A percentile compares a stretch with the other conserved stretches of the same genome.
These are phyloP conservation scores for Euphydryas editha DNA, from an alignment of 2,888 invertebrate species.

Conservation along the genomic window DNA sequence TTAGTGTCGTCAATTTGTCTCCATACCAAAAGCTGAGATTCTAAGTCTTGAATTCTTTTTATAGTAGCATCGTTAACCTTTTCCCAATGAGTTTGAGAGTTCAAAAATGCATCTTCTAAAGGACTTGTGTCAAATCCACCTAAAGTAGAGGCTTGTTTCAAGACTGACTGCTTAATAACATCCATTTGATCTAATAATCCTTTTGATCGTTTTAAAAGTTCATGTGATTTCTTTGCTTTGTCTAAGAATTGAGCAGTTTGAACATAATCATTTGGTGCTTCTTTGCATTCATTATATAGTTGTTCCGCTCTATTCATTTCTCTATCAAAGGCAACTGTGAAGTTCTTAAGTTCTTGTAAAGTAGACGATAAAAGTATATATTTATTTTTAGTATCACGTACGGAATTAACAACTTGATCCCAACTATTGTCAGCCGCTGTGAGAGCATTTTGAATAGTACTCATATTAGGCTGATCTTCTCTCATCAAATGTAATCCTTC, in stretches of 20 bases:
- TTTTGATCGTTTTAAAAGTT: conserved; percentile 89
- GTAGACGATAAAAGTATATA: conserved; percentile 88
- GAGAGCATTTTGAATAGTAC: conserved; percentile 90
- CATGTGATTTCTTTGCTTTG: conserved; percentile 89
- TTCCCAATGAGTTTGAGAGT: conserved; percentile 87
- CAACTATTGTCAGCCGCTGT: conserved; percentile 91
- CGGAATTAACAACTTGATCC: conserved; percentile 90
- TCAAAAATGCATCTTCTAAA: conserved; percentile 84
- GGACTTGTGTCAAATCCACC: conserved; percentile 86
- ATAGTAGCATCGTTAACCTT: conserved; percentile 88
- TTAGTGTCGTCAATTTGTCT: conserved; percentile 95
- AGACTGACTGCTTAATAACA: conserved; percentile 87
- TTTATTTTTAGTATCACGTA: conserved; percentile 89
- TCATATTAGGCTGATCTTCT: conserved; percentile 91
- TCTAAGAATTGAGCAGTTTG: conserved; percentile 89
- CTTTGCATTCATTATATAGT: conserved; percentile 85
- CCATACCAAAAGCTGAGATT: conserved; percentile 96
- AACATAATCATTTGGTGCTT: conserved; percentile 88
- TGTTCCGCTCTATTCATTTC: conserved; percentile 88
- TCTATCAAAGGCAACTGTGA: conserved; percentile 87
- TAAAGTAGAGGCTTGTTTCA: conserved; percentile 87
- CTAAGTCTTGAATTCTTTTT: conserved; percentile 90
- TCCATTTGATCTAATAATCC: conserved; percentile 90
- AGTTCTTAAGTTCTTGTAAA: conserved; percentile 89
- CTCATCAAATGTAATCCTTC: conserved; percentile 91